phyloP scores from a whole-genome alignment of 2,797 vertebrate genomes.

The Dipus sagitta region DNA sequence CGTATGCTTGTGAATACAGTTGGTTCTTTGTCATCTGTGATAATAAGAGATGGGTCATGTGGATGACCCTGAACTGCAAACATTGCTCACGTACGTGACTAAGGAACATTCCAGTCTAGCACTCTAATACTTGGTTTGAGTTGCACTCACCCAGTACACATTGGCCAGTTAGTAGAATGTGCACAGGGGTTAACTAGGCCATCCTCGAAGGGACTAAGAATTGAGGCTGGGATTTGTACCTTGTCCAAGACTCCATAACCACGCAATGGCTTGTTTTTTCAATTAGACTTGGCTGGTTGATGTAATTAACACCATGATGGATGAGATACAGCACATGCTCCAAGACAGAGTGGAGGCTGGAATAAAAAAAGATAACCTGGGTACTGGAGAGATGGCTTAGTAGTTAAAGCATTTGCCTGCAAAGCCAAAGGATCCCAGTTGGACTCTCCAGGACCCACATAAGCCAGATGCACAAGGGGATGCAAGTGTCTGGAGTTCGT shows the following conservation, averaged over 20 bases:
- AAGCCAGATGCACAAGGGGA: too few relatives aligned
- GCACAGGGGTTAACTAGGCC: background rate
- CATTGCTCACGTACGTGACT: background rate
- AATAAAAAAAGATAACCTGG: background rate
- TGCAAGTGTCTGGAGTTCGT: too few relatives aligned
- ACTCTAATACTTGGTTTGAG: slow-evolving; percentile 65
- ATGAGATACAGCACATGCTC: background rate
- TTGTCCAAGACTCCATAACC: background rate
- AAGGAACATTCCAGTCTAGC: slow-evolving; percentile 47
- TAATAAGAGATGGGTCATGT: slow-evolving; percentile 60
- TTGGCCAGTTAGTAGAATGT: background rate
- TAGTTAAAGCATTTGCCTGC: too few relatives aligned
- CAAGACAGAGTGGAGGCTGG: background rate
- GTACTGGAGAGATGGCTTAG: too few relatives aligned
- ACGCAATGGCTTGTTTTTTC: background rate
- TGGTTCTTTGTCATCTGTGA: slow-evolving; percentile 65
- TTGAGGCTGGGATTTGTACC: too few relatives aligned
- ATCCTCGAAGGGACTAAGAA: background rate
- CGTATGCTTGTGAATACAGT: slow-evolving; percentile 67
- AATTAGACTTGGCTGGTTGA: background rate
- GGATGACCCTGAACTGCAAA: slow-evolving; percentile 56
- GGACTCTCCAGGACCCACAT: too few relatives aligned
- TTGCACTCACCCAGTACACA: background rate
- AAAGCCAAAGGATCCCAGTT: too few relatives aligned
- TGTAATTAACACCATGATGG: background rate